Conservation (phyloP, 2,797 vertebrate genomes). For the Odontamblyopus rebecca region DNA sequence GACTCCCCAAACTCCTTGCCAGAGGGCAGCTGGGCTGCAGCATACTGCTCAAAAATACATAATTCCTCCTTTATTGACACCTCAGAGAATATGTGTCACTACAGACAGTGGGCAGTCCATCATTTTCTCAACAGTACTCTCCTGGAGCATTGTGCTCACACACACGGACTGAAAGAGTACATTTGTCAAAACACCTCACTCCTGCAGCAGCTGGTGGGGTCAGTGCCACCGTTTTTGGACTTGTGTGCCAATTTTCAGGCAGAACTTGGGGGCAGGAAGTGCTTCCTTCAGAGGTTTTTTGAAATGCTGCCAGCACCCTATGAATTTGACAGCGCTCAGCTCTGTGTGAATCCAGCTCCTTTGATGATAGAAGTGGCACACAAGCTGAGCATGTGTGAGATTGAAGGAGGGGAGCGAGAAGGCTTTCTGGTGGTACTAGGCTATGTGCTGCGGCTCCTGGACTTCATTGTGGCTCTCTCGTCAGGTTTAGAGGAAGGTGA, state of each 20-base stretch:
- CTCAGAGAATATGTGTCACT: slow-evolving; percentile 69
- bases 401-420: slow-evolving; percentile 73
- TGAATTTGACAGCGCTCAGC: slow-evolving; percentile 80
- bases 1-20: slow-evolving; percentile 54
- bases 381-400: slow-evolving; percentile 81
- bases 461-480: slow-evolving; percentile 83
- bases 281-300: slow-evolving; percentile 84
- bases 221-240: slow-evolving; percentile 67
- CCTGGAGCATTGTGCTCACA: slow-evolving; percentile 70
- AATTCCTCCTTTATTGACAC: slow-evolving; percentile 53
- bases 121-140: slow-evolving; percentile 72
- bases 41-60: slow-evolving; percentile 72
- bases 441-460: slow-evolving; percentile 84
- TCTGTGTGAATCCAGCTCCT: slow-evolving; percentile 81
- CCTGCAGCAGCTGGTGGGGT: slow-evolving; percentile 65
- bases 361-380: slow-evolving; percentile 79
- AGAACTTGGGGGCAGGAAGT: slow-evolving; percentile 70
- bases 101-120: slow-evolving; percentile 67
- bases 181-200: slow-evolving; percentile 81
- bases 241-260: slow-evolving; percentile 69
- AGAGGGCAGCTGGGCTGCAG: slow-evolving; percentile 75
- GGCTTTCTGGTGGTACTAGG: slow-evolving; percentile 78
- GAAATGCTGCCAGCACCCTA: slow-evolving; percentile 80
- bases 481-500: slow-evolving; percentile 78
- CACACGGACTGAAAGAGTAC: slow-evolving; percentile 76